Percentiles rank a stretch among this genome's conserved stretches.
Evolutionary conservation across 2,113 vertebrate species (phyloP).

Genomic region (Pangasianodon gigas): DNA sequence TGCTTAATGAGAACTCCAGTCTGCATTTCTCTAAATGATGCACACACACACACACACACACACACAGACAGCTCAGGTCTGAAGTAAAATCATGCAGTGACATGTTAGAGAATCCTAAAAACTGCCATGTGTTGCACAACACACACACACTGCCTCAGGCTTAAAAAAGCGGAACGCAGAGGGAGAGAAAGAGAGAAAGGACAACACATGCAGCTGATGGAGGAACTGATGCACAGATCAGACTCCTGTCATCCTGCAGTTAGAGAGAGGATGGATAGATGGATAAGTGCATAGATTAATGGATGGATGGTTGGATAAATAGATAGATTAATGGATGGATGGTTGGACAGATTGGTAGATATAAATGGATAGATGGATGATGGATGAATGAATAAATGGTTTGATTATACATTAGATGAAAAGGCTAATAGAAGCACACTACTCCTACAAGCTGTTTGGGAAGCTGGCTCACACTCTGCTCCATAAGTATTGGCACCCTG

Average conservation of each 20-base stretch:
- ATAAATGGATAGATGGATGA: not conserved
- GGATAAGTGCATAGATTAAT: not conserved
- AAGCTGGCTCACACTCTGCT: not conserved
- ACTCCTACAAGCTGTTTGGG: too few relatives aligned
- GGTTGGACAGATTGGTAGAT: too few relatives aligned
- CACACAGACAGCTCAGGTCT: not conserved
- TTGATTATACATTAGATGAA: not conserved
- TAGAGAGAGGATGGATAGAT: not conserved
- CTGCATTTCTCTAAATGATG: not conserved
- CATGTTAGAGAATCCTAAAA: conserved; percentile 17
- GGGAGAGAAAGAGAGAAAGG: not conserved
- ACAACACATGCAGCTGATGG: not conserved
- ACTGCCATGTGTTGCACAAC: not conserved
- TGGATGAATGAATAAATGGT: not conserved
- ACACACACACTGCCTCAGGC: not conserved
- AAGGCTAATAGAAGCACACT: too few relatives aligned
- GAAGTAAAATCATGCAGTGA: not conserved
- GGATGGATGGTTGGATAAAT: not conserved
- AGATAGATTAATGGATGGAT: not conserved
- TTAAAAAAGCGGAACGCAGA: not conserved
- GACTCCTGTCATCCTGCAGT: not conserved
- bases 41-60: not conserved
- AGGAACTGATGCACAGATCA: not conserved
- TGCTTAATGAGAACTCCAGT: not conserved
- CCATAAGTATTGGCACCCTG: not conserved